Percentiles rank a stretch among this genome's conserved stretches.
Evolutionary conservation across 2,797 vertebrate species (phyloP).

Genomic region (Remorina albescens): DNA sequence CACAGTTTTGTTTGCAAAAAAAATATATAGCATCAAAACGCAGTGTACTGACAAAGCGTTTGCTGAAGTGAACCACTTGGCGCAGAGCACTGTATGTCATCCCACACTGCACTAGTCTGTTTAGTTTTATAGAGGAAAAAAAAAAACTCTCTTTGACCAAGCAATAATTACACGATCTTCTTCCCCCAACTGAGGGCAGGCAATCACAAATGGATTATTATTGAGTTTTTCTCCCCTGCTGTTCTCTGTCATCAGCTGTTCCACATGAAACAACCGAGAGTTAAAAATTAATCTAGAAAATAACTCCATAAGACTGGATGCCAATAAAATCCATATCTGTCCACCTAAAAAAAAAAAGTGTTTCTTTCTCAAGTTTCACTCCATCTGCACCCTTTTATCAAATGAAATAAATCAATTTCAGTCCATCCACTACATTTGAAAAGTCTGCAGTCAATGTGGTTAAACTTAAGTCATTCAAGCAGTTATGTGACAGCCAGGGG

Average conservation of each 20-base stretch:
- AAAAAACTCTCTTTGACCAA: not conserved
- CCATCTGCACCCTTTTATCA: not conserved
- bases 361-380: not conserved
- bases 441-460: not conserved
- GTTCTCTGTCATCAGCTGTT: not conserved
- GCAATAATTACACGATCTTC: not conserved
- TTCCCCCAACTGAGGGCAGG: no score
- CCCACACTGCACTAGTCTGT: slow-evolving; percentile 31
- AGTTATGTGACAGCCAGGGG: not conserved
- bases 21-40: slow-evolving; percentile 18
- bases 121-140: not conserved
- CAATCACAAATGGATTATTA: not conserved
- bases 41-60: not conserved
- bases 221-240: not conserved
- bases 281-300: not conserved
- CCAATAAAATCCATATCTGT: not conserved
- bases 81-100: slow-evolving; percentile 28
- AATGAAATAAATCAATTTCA: not conserved
- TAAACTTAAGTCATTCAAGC: not conserved
- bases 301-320: not conserved
- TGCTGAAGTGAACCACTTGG: slow-evolving; percentile 31
- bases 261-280: not conserved
- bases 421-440: not conserved
- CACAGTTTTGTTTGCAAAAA: slow-evolving; percentile 22
- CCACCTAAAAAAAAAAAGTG: not conserved